phyloP scores from a whole-genome alignment of 2,797 vertebrate genomes.

The Halcyon chelicuti region DNA sequence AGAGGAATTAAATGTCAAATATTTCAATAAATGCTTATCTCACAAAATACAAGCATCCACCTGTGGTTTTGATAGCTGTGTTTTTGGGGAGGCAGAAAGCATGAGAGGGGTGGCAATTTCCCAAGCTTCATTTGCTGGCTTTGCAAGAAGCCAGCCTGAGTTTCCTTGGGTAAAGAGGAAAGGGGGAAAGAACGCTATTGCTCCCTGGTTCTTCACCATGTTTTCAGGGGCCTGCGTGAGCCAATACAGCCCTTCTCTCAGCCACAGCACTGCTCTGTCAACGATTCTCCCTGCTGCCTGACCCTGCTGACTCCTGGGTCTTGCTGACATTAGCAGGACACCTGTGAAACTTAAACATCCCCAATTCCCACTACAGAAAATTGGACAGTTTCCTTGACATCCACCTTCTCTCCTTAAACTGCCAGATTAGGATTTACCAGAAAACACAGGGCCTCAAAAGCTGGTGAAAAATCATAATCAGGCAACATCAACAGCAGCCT shows the following conservation, averaged over 20 bases:
- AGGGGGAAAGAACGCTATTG: not conserved
- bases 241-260: not conserved
- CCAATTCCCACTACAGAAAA: not conserved
- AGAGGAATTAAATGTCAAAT: not conserved
- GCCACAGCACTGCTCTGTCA: not conserved
- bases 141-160: not conserved
- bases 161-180: too few relatives aligned
- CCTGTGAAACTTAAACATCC: not conserved
- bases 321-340: not conserved
- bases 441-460: not conserved
- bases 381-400: not conserved
- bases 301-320: not conserved
- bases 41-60: not conserved
- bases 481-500: not conserved
- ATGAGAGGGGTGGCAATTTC: not conserved
- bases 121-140: not conserved
- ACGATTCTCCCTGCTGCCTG: not conserved
- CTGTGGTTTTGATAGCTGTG: not conserved
- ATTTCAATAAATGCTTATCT: slow-evolving; percentile 33
- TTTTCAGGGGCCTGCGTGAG: not conserved
- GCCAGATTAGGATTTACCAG: not conserved
- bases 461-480: not conserved
- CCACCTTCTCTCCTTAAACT: not conserved
- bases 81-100: not conserved
- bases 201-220: not conserved